Percentiles rank a stretch among this genome's conserved stretches.
phyloP scores from a whole-genome alignment of 2,888 invertebrate genomes.

The Pseudococcus jackbeardsleyi region DNA sequence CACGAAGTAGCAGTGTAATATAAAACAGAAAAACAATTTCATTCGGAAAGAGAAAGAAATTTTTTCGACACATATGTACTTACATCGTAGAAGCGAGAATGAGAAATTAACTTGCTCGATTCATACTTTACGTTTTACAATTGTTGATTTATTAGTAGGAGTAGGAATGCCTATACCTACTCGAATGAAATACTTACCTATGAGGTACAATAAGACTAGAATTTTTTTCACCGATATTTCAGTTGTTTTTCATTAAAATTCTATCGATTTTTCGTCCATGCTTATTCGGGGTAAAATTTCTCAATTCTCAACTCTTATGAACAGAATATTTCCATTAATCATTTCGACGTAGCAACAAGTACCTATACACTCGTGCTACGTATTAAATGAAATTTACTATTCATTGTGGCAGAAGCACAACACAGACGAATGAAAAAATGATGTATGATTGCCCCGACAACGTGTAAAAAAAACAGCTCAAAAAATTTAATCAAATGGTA shows the following conservation, averaged over 20 bases:
- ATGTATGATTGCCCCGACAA: neutral
- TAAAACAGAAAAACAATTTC: neutral
- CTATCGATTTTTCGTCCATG: neutral
- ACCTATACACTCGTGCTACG: neutral
- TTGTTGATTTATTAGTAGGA: neutral
- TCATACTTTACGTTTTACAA: neutral
- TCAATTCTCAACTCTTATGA: neutral
- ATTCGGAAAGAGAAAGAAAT: neutral
- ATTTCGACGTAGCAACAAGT: neutral
- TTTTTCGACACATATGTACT: neutral
- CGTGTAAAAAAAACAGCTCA: neutral
- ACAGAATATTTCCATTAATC: neutral
- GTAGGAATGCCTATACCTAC: neutral
- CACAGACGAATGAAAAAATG: neutral
- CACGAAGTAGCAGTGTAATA: neutral
- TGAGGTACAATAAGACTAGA: neutral
- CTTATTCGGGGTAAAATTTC: neutral
- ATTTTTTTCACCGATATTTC: neutral
- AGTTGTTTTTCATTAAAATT: neutral
- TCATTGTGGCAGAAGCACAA: neutral
- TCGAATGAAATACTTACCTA: neutral
- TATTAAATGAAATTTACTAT: conserved; percentile 13
- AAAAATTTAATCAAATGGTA: neutral
- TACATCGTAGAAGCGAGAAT: neutral
- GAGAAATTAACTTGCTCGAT: neutral